A percentile compares a stretch with the other conserved stretches of the same genome.
These are phyloP conservation scores for Ochotona curzoniae DNA, from an alignment of 2,113 vertebrate species.

Conservation along the genomic window DNA sequence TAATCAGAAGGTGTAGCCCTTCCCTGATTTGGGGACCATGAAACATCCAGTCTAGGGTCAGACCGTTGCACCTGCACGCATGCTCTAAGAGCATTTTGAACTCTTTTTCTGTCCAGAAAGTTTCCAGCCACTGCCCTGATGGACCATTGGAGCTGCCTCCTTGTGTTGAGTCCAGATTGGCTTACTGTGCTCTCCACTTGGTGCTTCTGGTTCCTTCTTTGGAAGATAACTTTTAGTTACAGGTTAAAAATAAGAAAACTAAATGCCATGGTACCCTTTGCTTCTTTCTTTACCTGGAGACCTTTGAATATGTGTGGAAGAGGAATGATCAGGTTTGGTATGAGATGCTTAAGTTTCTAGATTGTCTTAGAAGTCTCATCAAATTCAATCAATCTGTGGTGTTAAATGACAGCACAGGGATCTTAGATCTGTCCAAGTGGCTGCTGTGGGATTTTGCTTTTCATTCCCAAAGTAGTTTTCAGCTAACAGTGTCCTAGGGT, in stretches of 20 bases:
- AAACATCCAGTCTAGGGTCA: not conserved
- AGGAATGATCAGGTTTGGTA: slow-evolving; percentile 21
- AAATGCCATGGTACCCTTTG: not conserved
- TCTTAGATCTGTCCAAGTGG: slow-evolving; percentile 41
- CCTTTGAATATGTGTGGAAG: slow-evolving; percentile 49
- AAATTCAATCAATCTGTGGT: slow-evolving; percentile 68
- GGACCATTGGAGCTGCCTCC: not conserved
- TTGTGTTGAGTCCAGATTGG: not conserved
- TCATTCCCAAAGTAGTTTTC: slow-evolving; percentile 58
- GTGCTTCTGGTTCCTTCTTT: not conserved
- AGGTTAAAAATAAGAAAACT: slow-evolving; percentile 25
- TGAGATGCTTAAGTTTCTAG: slow-evolving; percentile 67
- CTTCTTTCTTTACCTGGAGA: slow-evolving; percentile 42
- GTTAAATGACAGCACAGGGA: slow-evolving; percentile 62
- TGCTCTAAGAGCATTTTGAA: not conserved
- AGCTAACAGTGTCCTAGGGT: slow-evolving; percentile 44
- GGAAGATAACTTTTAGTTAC: slow-evolving; percentile 23
- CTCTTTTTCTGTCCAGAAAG: not conserved
- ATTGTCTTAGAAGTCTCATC: slow-evolving; percentile 69
- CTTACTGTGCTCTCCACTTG: not conserved
- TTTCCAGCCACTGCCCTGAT: not conserved
- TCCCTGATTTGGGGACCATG: not conserved
- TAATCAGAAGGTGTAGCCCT: not conserved
- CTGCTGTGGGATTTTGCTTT: slow-evolving; percentile 41
- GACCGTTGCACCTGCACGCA: fast-evolving